These are phyloP conservation scores for Lindbergichthys nudifrons DNA, from an alignment of 2,797 vertebrate species.

Conservation along the genomic window DNA sequence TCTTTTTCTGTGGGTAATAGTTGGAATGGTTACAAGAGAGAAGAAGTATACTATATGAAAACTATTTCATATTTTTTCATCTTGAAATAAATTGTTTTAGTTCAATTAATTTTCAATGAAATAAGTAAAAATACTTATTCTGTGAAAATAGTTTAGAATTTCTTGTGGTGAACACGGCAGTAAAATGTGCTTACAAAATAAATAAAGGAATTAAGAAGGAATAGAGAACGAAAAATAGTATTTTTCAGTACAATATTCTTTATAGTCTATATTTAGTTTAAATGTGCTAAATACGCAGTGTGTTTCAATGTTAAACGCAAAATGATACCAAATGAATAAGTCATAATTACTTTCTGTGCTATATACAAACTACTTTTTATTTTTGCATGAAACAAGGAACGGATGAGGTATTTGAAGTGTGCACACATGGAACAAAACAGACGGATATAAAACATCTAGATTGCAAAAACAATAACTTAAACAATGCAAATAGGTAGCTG, in stretches of 20 bases:
- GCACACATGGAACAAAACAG: conserved; percentile 68
- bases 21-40: conserved; percentile 39
- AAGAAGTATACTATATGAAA: conserved; percentile 33
- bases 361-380: conserved; percentile 76
- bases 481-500: conserved; percentile 80
- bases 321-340: not conserved
- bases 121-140: not conserved
- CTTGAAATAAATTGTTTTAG: not conserved
- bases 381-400: conserved; percentile 56
- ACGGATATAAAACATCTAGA: conserved; percentile 46
- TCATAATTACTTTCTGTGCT: conserved; percentile 21
- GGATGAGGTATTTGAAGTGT: conserved; percentile 81
- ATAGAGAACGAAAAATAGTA: not conserved
- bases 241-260: not conserved
- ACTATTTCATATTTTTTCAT: not conserved
- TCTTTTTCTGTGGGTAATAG: conserved; percentile 3
- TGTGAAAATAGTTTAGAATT: not conserved
- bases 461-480: conserved; percentile 70
- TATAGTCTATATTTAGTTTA: not conserved
- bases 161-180: not conserved
- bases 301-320: not conserved
- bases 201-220: not conserved
- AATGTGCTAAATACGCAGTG: not conserved
- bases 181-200: not conserved
- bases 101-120: not conserved